These are phyloP conservation scores for Helarctos malayanus DNA, from an alignment of 2,797 vertebrate species.

Conservation along the genomic window DNA sequence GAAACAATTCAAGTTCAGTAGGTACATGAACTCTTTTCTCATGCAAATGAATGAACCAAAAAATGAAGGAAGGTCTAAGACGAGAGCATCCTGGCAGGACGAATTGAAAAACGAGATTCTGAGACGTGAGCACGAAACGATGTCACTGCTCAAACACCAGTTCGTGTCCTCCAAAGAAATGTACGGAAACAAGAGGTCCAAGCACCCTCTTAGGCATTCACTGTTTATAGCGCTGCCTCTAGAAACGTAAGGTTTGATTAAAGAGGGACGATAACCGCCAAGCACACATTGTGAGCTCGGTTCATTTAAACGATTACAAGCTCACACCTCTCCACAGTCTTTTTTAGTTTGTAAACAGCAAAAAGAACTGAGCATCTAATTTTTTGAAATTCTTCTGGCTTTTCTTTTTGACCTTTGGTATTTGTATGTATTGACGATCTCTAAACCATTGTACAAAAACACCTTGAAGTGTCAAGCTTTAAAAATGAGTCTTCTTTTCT, in stretches of 20 bases:
- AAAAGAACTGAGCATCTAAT: conserved; percentile 79
- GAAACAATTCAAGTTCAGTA: neutral
- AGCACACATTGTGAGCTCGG: neutral
- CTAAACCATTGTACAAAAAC: conserved; percentile 88
- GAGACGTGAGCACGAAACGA: neutral
- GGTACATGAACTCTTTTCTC: neutral
- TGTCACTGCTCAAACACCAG: neutral
- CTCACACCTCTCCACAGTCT: conserved; percentile 16
- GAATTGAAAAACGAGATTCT: conserved; percentile 24
- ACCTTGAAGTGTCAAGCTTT: conserved; percentile 91
- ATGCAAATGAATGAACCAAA: neutral
- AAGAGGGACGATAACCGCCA: neutral
- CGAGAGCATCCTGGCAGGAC: neutral
- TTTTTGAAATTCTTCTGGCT: conserved; percentile 88
- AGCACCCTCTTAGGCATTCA: neutral
- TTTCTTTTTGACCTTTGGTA: conserved; percentile 90
- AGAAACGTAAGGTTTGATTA: neutral
- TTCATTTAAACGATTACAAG: conserved; percentile 40
- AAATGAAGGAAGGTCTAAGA: neutral
- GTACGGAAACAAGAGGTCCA: neutral
- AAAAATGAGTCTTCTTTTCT: conserved; percentile 89
- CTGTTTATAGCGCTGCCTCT: neutral
- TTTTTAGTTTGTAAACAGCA: conserved; percentile 74
- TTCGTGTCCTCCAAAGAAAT: neutral
- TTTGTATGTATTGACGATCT: conserved; percentile 89